Evolutionary conservation across 2,797 vertebrate species (phyloP).

Genomic region (Ciconia nigra): DNA sequence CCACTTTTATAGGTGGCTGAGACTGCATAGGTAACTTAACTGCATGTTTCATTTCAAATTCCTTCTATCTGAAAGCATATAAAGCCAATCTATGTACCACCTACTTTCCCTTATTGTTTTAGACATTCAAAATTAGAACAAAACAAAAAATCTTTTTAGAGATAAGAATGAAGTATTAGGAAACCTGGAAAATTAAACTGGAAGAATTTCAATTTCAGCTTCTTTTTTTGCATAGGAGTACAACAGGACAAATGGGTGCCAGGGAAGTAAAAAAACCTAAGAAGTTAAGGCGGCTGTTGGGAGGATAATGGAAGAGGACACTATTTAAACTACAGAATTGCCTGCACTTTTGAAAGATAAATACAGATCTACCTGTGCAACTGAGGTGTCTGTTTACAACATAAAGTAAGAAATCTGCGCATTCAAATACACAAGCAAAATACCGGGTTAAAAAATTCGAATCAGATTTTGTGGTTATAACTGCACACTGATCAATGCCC

Average conservation of each 20-base stretch:
- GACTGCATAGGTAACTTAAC: background rate
- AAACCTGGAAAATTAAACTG: background rate
- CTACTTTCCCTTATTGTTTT: background rate
- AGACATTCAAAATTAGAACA: background rate
- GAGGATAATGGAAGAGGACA: background rate
- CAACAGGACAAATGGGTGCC: background rate
- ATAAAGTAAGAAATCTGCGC: background rate
- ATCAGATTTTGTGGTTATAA: background rate
- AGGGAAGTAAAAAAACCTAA: background rate
- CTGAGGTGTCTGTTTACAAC: background rate
- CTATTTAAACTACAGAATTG: background rate
- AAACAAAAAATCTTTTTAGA: background rate
- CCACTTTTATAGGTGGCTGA: background rate
- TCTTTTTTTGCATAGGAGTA: background rate
- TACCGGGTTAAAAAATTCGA: background rate
- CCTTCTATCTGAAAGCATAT: background rate
- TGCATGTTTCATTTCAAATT: background rate
- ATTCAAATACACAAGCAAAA: background rate
- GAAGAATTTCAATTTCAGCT: background rate
- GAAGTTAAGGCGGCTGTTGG: background rate
- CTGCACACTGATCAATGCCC: background rate
- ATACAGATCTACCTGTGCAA: background rate
- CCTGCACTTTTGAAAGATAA: background rate
- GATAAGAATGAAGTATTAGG: background rate
- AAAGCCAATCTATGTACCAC: background rate